These are phyloP conservation scores for Cotesia congregata DNA, from an alignment of 2,888 invertebrate genomes.

Conservation along the genomic window DNA sequence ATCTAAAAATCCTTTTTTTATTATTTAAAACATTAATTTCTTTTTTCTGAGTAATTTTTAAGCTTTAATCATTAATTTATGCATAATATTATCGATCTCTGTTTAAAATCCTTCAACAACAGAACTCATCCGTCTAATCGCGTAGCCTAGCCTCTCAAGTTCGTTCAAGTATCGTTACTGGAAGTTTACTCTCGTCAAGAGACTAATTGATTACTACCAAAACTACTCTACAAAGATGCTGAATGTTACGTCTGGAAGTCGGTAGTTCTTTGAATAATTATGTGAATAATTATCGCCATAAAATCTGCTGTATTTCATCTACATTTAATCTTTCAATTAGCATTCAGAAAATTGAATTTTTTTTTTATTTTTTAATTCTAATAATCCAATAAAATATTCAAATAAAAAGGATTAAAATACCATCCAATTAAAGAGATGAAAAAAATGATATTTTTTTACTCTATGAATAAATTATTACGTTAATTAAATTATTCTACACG, in stretches of 20 bases:
- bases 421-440: neutral
- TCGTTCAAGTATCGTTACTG: constrained; percentile 35
- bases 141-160: constrained; percentile 19
- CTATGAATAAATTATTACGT: neutral
- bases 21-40: neutral
- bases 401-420: neutral
- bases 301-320: neutral
- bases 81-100: too few relatives aligned
- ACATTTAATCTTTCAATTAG: neutral
- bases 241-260: constrained; percentile 11
- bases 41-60: neutral
- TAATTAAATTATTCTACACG: constrained; percentile 4
- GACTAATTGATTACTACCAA: constrained; percentile 40
- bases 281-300: constrained; percentile 10
- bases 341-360: neutral
- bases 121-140: neutral
- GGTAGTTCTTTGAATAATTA: neutral
- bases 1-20: neutral
- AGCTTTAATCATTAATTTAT: too few relatives aligned
- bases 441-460: neutral
- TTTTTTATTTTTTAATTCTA: neutral
- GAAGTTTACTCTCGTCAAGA: constrained; percentile 38
- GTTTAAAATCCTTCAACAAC: neutral
- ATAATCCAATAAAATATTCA: neutral
- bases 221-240: constrained; percentile 28